Conservation (phyloP, 2,797 vertebrate genomes). For the Epinephelus awoara region DNA sequence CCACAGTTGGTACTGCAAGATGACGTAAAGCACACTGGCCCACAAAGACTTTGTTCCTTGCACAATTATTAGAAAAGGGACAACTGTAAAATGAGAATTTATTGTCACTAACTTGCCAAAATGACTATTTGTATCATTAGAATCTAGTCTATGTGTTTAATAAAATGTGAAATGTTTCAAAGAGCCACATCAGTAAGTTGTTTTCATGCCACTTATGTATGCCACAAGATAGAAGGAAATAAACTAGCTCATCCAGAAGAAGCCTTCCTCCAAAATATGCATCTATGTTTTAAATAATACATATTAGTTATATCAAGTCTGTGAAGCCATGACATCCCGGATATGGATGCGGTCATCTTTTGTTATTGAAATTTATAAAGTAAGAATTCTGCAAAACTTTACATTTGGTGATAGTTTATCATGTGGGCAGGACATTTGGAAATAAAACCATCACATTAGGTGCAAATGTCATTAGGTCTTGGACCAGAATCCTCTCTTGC, state of each 20-base stretch:
- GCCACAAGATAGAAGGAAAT: not conserved
- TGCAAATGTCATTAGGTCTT: conserved; percentile 16
- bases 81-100: not conserved
- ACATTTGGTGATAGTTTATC: conserved; percentile 8
- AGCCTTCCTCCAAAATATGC: not conserved
- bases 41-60: not conserved
- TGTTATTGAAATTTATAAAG: not conserved
- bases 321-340: no score
- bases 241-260: no score
- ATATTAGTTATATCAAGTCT: no score
- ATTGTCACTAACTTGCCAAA: not conserved
- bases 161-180: not conserved
- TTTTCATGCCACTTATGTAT: not conserved
- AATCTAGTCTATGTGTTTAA: not conserved
- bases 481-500: conserved; percentile 10
- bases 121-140: not conserved
- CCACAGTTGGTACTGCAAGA: not conserved
- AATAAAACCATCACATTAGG: not conserved
- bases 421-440: not conserved
- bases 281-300: not conserved
- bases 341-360: no score
- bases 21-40: not conserved
- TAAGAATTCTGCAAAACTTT: not conserved
- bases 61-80: not conserved
- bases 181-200: not conserved